Conservation (phyloP, 2,797 vertebrate species). For the Lithobates pipiens region DNA sequence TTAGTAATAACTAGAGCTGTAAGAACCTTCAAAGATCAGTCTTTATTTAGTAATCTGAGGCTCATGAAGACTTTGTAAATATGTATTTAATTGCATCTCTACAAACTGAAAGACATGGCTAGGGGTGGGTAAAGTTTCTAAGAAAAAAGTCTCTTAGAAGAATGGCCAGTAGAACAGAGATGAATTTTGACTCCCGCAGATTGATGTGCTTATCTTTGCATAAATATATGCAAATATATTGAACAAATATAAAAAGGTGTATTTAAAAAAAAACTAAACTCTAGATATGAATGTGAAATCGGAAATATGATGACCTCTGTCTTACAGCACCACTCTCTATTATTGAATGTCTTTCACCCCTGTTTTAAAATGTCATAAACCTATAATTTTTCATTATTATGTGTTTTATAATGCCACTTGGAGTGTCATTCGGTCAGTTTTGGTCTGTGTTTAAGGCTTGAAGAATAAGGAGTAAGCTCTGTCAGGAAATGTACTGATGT, state of each 20-base stretch:
- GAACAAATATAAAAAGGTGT: background rate
- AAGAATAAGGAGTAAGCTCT: background rate
- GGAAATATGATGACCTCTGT: background rate
- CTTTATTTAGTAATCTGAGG: too few species aligned
- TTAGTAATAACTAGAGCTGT: background rate
- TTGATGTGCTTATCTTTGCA: background rate
- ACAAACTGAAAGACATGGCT: background rate
- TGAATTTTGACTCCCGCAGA: background rate
- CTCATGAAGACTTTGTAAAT: too few species aligned
- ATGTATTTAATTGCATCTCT: too few species aligned
- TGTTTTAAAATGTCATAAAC: background rate
- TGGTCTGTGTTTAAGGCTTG: background rate
- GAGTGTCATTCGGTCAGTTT: background rate
- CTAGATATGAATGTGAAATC: background rate
- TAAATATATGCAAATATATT: background rate
- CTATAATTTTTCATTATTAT: background rate
- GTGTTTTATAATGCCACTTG: background rate
- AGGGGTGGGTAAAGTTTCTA: background rate
- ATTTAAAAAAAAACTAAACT: background rate
- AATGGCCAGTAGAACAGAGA: background rate
- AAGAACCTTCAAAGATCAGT: too few species aligned
- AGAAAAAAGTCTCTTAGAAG: background rate
- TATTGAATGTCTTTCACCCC: background rate
- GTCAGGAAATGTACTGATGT: background rate
- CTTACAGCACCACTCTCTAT: background rate